phyloP scores from a whole-genome alignment of 2,888 invertebrate species.

The Zonitis immaculata region DNA sequence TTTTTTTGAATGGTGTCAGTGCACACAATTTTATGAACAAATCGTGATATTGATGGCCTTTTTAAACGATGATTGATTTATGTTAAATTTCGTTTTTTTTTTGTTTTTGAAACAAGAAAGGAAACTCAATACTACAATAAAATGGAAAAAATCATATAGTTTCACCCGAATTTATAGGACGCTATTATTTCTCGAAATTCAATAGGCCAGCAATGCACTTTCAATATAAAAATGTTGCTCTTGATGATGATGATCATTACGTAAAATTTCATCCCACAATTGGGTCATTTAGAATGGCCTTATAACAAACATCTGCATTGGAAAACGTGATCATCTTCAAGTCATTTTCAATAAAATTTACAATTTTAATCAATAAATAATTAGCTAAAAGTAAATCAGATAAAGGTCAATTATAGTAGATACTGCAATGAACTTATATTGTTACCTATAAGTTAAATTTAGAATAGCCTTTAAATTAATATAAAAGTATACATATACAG shows the following conservation, averaged over 20 bases:
- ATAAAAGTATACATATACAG: too few species aligned
- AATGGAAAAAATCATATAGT: too few species aligned
- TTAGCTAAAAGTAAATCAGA: too few species aligned
- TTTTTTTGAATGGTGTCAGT: neutral
- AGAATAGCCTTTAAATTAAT: too few species aligned
- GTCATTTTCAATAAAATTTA: neutral
- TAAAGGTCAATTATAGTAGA: too few species aligned
- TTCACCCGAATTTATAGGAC: too few species aligned
- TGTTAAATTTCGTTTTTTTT: too few species aligned
- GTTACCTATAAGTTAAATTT: too few species aligned
- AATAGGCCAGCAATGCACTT: neutral
- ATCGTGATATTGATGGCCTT: neutral
- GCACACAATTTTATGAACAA: neutral
- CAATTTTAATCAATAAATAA: too few species aligned
- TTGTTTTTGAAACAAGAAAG: neutral
- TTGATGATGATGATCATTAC: neutral
- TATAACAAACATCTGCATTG: too few species aligned
- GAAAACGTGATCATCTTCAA: neutral
- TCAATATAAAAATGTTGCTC: neutral
- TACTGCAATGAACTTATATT: neutral
- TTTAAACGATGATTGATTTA: neutral
- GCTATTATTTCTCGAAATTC: too few species aligned
- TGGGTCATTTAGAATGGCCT: slow-evolving; percentile 2
- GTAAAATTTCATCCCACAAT: neutral
- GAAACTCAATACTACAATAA: too few species aligned